A percentile compares a stretch with the other conserved stretches of the same genome.
Conservation (phyloP, 2,797 vertebrate species). For the Clarias platycephalus region DNA sequence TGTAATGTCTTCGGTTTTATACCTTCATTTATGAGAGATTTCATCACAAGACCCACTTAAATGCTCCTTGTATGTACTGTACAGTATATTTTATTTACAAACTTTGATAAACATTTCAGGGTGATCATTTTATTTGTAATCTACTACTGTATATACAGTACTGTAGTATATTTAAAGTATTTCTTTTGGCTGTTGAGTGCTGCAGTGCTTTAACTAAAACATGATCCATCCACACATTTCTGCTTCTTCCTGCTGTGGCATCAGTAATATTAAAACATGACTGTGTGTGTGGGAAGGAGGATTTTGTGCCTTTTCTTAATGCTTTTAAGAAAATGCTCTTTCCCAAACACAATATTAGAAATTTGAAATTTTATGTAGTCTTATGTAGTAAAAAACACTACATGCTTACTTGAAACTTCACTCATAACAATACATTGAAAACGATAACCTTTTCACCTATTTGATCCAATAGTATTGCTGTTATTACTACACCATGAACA, state of each 20-base stretch:
- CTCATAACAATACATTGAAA: not conserved
- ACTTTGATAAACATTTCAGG: not conserved
- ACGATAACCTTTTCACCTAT: not conserved
- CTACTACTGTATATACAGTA: not conserved
- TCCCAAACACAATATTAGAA: constrained; percentile 22
- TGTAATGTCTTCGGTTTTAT: too few relatives aligned
- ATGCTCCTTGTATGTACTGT: too few relatives aligned
- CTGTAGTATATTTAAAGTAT: not conserved
- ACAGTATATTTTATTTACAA: not conserved
- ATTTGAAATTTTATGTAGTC: constrained; percentile 10
- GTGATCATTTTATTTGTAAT: not conserved
- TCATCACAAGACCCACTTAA: too few relatives aligned
- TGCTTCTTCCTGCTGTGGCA: not conserved
- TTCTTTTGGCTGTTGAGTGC: not conserved
- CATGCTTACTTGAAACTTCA: not conserved
- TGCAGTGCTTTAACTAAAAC: not conserved
- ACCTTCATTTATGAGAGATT: too few relatives aligned
- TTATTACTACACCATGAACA: not conserved
- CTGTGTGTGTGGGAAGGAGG: not conserved
- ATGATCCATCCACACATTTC: not conserved
- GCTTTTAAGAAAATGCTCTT: not conserved
- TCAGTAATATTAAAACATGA: not conserved
- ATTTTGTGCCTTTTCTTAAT: constrained; percentile 21
- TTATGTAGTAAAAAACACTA: not conserved
- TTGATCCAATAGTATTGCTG: not conserved